Base-by-base conservation (phyloP, 2,888 invertebrate species). In the Dicyrtoma fusca region DNA sequence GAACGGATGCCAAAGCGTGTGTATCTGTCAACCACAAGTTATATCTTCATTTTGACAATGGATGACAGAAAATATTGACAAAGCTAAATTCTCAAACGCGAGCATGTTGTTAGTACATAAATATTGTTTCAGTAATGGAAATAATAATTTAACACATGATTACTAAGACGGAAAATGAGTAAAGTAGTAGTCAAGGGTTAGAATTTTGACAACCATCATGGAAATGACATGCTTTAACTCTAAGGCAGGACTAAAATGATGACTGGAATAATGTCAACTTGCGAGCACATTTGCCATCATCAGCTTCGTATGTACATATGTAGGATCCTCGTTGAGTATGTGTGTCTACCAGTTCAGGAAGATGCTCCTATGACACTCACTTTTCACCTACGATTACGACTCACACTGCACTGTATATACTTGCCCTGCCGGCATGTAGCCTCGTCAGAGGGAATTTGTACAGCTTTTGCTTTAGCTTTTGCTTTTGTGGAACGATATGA, bases 141-240 rank as follows among this genome's bases (percentile, higher is more conserved):
- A 66, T 55, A 42, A 53, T 66, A 53, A 66, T 66, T 66, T 66
- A 53, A 34, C 66, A 34, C 25, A 19, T 66, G 53, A 66, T 66
- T 66, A 53, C 55, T 8, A 51, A 51, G 44, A 55, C 11, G 42
- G 21, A 53, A n/a, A 53, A 53, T 19, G 66, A 66, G 19, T 66
- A 26, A 25, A 53, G 53, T n/a, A 14, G 26, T 23, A 66, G 66
- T 47, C n/a, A 25, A 21, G 57, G 26, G 64, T 13, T n/a, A 49
- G 49, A 25, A 64, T 53, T 53, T 66, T 53, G 66, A 66, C 66
- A 42, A 53, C 42, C 53, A n/a, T 25, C 8, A 65, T 23, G 51
- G 19, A 66, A 66, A 66, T 64, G 49, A 49, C 64, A 64, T 66
- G 66, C 42, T 53, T 63, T 66, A 45, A 21, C 47, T 17, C 21